phyloP scores from a whole-genome alignment of 2,888 invertebrate species.

The Drosophila helvetica region DNA sequence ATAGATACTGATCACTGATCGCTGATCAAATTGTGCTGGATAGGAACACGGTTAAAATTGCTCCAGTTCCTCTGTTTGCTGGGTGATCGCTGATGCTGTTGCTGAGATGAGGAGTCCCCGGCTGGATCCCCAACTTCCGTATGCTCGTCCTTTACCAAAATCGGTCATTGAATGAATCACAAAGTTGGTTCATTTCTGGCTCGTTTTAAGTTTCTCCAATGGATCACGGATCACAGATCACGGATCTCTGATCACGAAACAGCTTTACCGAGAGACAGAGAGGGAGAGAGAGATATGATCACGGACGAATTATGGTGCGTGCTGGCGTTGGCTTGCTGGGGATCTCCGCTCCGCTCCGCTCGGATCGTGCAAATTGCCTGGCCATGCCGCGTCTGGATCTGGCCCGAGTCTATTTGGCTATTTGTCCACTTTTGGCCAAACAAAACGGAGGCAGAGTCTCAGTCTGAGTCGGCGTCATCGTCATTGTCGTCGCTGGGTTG shows the following conservation, averaged over 20 bases:
- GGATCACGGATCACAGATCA: conserved; percentile 20
- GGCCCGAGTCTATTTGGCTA: conserved; percentile 51
- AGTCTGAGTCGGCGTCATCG: too few relatives aligned
- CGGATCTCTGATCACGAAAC: conserved; percentile 8
- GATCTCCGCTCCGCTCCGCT: conserved; percentile 31
- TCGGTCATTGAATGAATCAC: conserved; percentile 13
- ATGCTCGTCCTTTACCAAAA: neutral
- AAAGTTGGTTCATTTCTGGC: neutral
- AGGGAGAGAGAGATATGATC: conserved; percentile 19
- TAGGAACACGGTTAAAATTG: neutral
- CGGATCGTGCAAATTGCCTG: conserved; percentile 71
- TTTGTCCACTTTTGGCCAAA: conserved; percentile 71
- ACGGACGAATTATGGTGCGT: conserved; percentile 38
- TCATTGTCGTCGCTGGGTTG: conserved; percentile 7
- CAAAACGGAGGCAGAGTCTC: conserved; percentile 6
- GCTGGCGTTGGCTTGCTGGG: conserved; percentile 7
- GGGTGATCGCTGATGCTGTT: neutral
- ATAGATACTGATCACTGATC: too few relatives aligned
- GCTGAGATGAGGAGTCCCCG: neutral
- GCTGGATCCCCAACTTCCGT: too few relatives aligned
- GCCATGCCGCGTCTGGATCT: conserved; percentile 49
- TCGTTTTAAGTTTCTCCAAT: conserved; percentile 17
- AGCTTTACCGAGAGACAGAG: conserved; percentile 5
- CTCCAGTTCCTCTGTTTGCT: neutral
- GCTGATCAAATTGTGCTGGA: too few relatives aligned